Evolutionary conservation across 1,140 invertebrate genomes (phyloP), one percentile per base, ranked within the genome.

Genomic region (Caenorhabditis latens): DNA sequence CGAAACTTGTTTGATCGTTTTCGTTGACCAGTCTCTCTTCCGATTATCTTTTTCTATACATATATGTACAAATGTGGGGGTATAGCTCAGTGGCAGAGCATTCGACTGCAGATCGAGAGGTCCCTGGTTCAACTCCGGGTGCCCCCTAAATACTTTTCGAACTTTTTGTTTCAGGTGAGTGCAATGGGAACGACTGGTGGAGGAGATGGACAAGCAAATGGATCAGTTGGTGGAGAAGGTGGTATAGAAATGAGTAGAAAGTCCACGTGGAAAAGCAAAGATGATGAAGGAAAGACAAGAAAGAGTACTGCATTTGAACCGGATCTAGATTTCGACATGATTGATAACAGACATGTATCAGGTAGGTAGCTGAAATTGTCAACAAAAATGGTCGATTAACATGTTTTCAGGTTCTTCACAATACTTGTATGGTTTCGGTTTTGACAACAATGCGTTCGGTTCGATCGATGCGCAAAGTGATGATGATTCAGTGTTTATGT

Each of bases 1-100:
- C 21, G 40, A 24, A 32, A 32, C 32, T 32, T 40, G 61, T 58
- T n/a, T 40, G 61, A 40, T 24, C 61, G 32, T 40, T 40, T 42
- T 65, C 61, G 32, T 9, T 19, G 61, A 2, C 32, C 24, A 40
- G 3, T 42, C 32, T 40, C 9, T 4, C 16, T 40, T 6, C 32
- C 19, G 21, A 40, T 14, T 40, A 65, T 65, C 24, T 65, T 65
- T 65, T 65, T 9, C 32, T 14, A 13, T 32, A 9, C 9, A 40
- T 65, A 11, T 13, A 3, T 11, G 7, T 3, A 16, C 8, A 14
- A 65, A 19, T 13, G 32, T 89, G 88, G 88, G 88, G 87, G 92
- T 93, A 93, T 93, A 93, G 93, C 93, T 93, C 93, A 93, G 93
- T 93, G 93, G 93, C 92, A 93, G 93, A 93, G 93, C 93, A 93